phyloP scores from a whole-genome alignment of 2,113 vertebrate genomes.

The Colinus virginianus region DNA sequence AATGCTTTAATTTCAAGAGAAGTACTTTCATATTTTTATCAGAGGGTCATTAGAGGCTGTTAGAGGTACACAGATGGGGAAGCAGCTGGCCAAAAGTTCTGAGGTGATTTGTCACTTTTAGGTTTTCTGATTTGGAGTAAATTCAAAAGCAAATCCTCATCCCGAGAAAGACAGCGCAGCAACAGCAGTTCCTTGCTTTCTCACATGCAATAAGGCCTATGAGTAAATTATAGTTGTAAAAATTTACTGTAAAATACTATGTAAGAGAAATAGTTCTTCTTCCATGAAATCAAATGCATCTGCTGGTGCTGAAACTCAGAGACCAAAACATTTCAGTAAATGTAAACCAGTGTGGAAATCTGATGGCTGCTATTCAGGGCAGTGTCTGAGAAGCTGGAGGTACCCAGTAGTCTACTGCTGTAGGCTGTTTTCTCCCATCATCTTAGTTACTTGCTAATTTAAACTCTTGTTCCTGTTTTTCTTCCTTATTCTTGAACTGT shows the following conservation, averaged over 20 bases:
- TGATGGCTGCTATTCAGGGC: not conserved
- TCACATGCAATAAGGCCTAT: not conserved
- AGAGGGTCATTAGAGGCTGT: not conserved
- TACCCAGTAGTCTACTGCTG: not conserved
- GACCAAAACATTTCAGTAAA: not conserved
- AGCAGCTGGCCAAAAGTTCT: not conserved
- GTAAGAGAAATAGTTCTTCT: not conserved
- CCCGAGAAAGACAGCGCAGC: not conserved
- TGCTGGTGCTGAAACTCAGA: not conserved
- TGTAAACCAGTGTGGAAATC: not conserved
- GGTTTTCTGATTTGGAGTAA: not conserved
- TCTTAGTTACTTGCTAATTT: not conserved
- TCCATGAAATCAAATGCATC: not conserved
- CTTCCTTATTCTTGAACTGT: not conserved
- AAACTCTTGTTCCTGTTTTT: not conserved
- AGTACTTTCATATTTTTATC: not conserved
- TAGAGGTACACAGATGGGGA: not conserved
- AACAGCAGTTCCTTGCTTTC: not conserved
- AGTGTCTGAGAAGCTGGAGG: not conserved
- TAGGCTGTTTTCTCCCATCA: not conserved
- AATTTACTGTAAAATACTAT: not conserved
- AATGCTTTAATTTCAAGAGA: not conserved
- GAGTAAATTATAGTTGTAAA: not conserved
- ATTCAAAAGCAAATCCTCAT: not conserved
- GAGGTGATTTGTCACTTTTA: not conserved